These are phyloP conservation scores for Apamea sordens DNA, from an alignment of 2,888 invertebrate species.

Conservation along the genomic window DNA sequence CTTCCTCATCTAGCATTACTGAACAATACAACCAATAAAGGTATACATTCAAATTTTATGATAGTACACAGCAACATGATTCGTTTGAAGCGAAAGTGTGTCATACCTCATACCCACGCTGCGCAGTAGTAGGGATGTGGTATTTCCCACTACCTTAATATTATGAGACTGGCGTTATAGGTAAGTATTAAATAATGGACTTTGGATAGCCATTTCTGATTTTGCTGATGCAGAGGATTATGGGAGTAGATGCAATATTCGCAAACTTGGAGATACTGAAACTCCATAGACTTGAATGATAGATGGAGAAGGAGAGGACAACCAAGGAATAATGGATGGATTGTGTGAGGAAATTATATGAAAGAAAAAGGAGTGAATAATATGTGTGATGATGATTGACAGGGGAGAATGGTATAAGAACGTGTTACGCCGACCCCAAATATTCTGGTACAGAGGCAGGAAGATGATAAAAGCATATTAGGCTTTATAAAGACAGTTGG, in stretches of 20 bases:
- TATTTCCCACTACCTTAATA: constrained; percentile 72
- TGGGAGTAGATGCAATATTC: not conserved
- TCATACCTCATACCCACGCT: constrained; percentile 81
- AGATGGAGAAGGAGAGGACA: not conserved
- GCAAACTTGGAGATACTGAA: not conserved
- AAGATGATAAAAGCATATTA: not conserved
- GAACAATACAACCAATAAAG: constrained; percentile 47
- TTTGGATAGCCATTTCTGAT: constrained; percentile 14
- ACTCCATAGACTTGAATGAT: not conserved
- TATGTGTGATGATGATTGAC: too few relatives aligned
- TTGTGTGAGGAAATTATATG: not conserved
- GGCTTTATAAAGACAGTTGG: not conserved
- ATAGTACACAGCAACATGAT: constrained; percentile 66
- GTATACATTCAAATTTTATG: constrained; percentile 69
- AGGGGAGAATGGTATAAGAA: not conserved
- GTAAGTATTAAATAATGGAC: constrained; percentile 60
- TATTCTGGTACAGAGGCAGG: not conserved
- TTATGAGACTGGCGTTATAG: constrained; percentile 57
- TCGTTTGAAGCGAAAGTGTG: constrained; percentile 82
- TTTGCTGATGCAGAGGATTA: not conserved
- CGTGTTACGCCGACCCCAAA: too few relatives aligned
- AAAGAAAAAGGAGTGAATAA: not conserved
- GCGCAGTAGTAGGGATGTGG: constrained; percentile 73
- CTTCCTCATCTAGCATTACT: not conserved
- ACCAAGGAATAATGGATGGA: not conserved